Base-by-base conservation (phyloP, 2,797 vertebrate genomes). In the Tokudaia muenninki region DNA sequence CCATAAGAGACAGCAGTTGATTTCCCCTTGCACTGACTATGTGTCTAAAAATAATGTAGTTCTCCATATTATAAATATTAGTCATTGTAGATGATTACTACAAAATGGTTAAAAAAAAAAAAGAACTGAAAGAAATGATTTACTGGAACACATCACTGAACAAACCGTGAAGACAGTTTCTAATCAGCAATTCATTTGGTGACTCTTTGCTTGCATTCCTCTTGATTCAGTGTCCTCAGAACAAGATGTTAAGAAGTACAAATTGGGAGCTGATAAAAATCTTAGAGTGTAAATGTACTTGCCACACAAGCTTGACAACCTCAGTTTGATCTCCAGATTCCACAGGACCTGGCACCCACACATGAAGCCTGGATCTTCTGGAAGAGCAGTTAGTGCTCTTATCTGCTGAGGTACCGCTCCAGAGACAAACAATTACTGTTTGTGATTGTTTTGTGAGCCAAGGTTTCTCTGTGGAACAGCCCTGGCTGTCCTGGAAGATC, bases 181-280 rank as follows among this genome's bases (percentile, higher is more conserved):
- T 47, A 87, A 96, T 92, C 82, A 78, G 67, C 92, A 88, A 93
- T 94, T 91, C 92, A 96, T 79, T 88, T 80, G 86, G 21, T 70
- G 44, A 88, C 26, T 91, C 70, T 86, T 63, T 59, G 16, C 78
- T 52, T 86, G 37, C 10, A 67, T 59, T 70, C 57, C 3, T 47
- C 29, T 72, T 86, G 50, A 91, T 90, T 57, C 57, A 16, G 9
- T 1, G 24, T 37, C 29, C 70, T 90, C n/a, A 84, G 59, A 83
- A 92, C 37, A 80, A 94, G 41, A 59, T 65, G 31, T 31, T 81
- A 87, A 59, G 75, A 94, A 90, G 31, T 24, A 75, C 44, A 61
- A 12, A 81, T 94, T 94, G 34, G 8, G n/a, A 24, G n/a, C n/a
- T 57, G 50, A 11, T 74, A 41, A 26, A 22, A 26, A 88, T 74